Evolutionary conservation across 2,113 vertebrate genomes (phyloP).

Genomic region (Cryptoleucopteryx plumbea): DNA sequence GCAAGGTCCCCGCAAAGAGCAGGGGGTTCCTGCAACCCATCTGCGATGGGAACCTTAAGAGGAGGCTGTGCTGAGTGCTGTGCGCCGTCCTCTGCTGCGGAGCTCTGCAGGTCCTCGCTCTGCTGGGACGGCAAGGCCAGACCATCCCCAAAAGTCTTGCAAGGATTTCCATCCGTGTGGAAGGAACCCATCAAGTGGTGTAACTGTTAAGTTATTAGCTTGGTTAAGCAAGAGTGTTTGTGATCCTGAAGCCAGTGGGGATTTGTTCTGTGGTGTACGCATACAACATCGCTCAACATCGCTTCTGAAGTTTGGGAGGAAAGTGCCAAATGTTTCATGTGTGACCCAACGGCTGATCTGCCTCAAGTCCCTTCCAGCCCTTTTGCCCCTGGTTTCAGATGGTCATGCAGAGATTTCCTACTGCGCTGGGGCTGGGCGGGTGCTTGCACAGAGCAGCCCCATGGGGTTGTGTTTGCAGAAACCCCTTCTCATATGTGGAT

Average conservation of each 20-base stretch:
- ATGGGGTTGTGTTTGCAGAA: background rate
- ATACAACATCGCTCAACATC: fast-evolving
- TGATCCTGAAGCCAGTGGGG: fast-evolving
- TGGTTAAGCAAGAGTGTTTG: fast-evolving
- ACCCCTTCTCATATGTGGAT: fast-evolving
- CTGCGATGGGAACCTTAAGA: fast-evolving
- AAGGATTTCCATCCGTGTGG: fast-evolving
- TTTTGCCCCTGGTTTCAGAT: fast-evolving
- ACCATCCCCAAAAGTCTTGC: background rate
- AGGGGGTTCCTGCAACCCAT: background rate
- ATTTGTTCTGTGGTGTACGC: too few species aligned
- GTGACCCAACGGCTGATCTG: fast-evolving
- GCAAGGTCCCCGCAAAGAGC: background rate
- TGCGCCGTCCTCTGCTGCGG: fast-evolving
- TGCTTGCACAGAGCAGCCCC: background rate
- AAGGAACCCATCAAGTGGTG: background rate
- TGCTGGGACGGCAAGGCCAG: too few species aligned
- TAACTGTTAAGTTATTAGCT: fast-evolving
- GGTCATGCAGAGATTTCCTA: fast-evolving
- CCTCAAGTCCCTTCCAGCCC: background rate
- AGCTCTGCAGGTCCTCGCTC: background rate
- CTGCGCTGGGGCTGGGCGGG: background rate
- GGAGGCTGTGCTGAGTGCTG: background rate
- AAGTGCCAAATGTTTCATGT: fast-evolving
- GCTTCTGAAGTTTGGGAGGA: background rate